A percentile compares a stretch with the other conserved stretches of the same genome.
Conservation (phyloP, 2,797 vertebrate species). For the Peromyscus eremicus region DNA sequence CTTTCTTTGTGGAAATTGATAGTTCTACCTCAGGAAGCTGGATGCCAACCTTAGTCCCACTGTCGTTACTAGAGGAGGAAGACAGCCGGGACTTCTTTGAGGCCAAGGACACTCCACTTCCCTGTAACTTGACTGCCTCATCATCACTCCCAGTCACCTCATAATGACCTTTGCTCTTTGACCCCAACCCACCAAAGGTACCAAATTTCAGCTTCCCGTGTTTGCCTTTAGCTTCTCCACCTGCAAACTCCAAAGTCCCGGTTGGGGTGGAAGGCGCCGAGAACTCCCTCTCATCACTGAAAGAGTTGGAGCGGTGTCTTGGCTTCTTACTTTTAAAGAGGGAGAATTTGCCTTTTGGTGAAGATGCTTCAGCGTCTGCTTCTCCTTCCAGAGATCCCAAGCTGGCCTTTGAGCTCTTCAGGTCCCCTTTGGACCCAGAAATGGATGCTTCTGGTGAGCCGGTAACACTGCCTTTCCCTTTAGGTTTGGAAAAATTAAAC, state of each 20-base stretch:
- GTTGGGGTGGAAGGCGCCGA: slow-evolving; percentile 88
- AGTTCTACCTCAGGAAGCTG: slow-evolving; percentile 91
- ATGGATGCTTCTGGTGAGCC: slow-evolving; percentile 87
- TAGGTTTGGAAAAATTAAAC: slow-evolving; percentile 94
- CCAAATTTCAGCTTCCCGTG: slow-evolving; percentile 95
- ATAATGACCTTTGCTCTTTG: slow-evolving; percentile 96
- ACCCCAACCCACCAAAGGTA: slow-evolving; percentile 96
- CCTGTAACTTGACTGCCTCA: slow-evolving; percentile 87
- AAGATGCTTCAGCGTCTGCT: slow-evolving; percentile 82
- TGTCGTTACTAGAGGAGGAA: slow-evolving; percentile 94
- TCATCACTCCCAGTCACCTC: slow-evolving; percentile 96
- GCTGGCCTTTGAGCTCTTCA: slow-evolving; percentile 90
- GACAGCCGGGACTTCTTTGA: slow-evolving; percentile 93
- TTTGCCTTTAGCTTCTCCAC: slow-evolving; percentile 90
- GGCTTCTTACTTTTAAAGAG: slow-evolving; percentile 91
- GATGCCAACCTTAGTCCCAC: slow-evolving; percentile 90
- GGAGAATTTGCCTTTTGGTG: slow-evolving; percentile 93
- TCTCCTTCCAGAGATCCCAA: slow-evolving; percentile 89
- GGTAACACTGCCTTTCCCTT: slow-evolving; percentile 89
- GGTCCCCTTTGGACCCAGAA: slow-evolving; percentile 88
- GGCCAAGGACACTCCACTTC: slow-evolving; percentile 87
- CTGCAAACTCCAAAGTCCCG: slow-evolving; percentile 90
- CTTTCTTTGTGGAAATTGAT: slow-evolving; percentile 92
- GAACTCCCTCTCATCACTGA: slow-evolving; percentile 92
- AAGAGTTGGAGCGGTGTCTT: slow-evolving; percentile 92